Base-by-base conservation (phyloP, 2,797 vertebrate genomes). In the Microctenopoma steveboyesi region DNA sequence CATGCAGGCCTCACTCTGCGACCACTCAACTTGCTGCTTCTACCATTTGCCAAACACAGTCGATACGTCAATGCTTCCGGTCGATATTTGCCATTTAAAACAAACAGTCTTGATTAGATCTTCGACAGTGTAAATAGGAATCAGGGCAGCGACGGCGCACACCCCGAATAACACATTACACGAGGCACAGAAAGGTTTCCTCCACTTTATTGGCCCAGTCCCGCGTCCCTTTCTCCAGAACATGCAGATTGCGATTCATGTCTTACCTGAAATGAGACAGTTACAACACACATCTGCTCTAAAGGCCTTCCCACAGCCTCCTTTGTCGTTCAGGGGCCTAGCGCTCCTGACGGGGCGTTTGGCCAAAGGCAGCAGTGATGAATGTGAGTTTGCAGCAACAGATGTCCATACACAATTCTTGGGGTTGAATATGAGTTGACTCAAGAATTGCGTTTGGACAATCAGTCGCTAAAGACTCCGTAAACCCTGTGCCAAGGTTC, bases 361-460 rank as follows among this genome's bases (percentile, higher is more conserved):
- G 78, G 77, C 83, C 79, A 85, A 71, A 84, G 80, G 22, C 81
- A 88, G 82, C 80, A 76, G 84, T 67, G 93, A 93, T 86, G 92
- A 92, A 81, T 86, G 72, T 86, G 94, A 94, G 95, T 93, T 92
- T 94, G 95, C 94, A 97, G 95, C 97, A 96, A 98, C 97, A 97
- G 98, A 99, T 98, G 98, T 98, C 98, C 98, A 99, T 95, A 94
- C 97, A 99, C 98, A 99, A 99, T 98, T 98, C 98, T 99, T 97
- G 97, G 95, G 94, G 88, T 55, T 94, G 92, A 86, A 89, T 92
- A 91, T 91, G 93, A 95, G 95, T 95, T 95, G 92, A 95, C 94
- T 96, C 98, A 98, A 99, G 97, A 99, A 99, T 99, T 99, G 98
- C 98, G 97, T 99, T 99, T 99, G 98, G 98, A 99, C 98, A 99